A percentile compares a stretch with the other conserved stretches of the same genome.
phyloP scores from a whole-genome alignment of 2,113 vertebrate species.

The Scatophagus argus region DNA sequence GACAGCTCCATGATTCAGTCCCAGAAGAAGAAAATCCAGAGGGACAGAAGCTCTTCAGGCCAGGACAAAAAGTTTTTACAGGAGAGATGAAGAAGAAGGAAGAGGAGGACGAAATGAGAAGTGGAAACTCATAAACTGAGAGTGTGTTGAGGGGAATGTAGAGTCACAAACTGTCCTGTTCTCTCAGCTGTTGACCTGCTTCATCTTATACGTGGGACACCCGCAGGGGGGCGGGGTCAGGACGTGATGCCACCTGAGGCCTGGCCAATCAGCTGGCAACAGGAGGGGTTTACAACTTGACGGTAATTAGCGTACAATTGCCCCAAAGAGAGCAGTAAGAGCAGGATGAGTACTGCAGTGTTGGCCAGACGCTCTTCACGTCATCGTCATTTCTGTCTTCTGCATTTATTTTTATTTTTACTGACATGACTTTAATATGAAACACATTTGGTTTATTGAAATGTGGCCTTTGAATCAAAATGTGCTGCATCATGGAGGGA shows the following conservation, averaged over 20 bases:
- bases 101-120: no score
- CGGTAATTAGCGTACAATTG: conserved; percentile 75
- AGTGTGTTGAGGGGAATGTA: conserved; percentile 35
- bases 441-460: no score
- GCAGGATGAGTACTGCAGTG: conserved; percentile 24
- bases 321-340: conserved; percentile 47
- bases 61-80: neutral
- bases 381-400: no score
- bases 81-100: neutral
- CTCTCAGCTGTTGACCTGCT: conserved; percentile 45
- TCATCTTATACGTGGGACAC: conserved; percentile 64
- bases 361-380: no score
- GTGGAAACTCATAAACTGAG: conserved; percentile 1
- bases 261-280: conserved; percentile 74
- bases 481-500: no score
- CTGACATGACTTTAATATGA: no score
- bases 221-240: conserved; percentile 54
- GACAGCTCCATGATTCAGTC: conserved; percentile 87
- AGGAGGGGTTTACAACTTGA: conserved; percentile 77
- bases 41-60: neutral
- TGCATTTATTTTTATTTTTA: no score
- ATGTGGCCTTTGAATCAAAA: no score
- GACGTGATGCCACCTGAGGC: neutral
- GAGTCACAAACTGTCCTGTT: conserved; percentile 51
- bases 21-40: conserved; percentile 26